Evolutionary conservation across 2,888 invertebrate genomes (phyloP).

Genomic region (Xestobium rufovillosum): DNA sequence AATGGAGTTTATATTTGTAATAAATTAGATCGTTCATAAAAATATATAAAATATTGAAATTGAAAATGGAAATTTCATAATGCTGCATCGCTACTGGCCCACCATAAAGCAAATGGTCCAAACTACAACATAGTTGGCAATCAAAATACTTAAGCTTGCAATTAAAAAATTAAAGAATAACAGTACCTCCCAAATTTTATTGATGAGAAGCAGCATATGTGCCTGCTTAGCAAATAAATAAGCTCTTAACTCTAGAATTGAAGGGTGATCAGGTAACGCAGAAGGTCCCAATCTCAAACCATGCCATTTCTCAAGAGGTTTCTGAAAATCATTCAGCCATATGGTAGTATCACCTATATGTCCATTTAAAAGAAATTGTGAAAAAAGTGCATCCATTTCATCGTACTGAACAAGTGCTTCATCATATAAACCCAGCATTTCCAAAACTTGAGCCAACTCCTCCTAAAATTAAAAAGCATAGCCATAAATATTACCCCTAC

Average conservation of each 20-base stretch:
- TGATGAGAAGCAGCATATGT: conserved; percentile 66
- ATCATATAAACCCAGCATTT: conserved; percentile 88
- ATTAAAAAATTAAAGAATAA: conserved; percentile 1
- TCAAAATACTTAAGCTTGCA: too few relatives aligned
- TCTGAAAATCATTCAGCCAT: conserved; percentile 78
- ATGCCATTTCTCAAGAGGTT: conserved; percentile 74
- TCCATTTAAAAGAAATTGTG: conserved; percentile 93
- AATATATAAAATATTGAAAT: too few relatives aligned
- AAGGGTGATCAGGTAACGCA: conserved; percentile 58
- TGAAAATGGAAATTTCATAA: too few relatives aligned
- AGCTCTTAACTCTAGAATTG: conserved; percentile 83
- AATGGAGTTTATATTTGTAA: too few relatives aligned
- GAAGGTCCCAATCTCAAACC: conserved; percentile 62
- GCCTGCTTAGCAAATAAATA: conserved; percentile 92
- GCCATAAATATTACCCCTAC: conserved; percentile 15
- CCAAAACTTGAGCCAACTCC: conserved; percentile 88
- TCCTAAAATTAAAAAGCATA: conserved; percentile 54
- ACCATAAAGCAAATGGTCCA: too few relatives aligned
- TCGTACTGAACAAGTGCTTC: conserved; percentile 96
- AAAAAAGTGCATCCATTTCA: conserved; percentile 92
- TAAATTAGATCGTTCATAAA: too few relatives aligned
- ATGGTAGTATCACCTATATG: conserved; percentile 74
- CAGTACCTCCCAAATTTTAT: conserved; percentile 74
- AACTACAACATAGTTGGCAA: too few relatives aligned
- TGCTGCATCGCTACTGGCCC: too few relatives aligned